Evolutionary conservation across 1,140 invertebrate species (phyloP).

Genomic region (Linepithema humile): DNA sequence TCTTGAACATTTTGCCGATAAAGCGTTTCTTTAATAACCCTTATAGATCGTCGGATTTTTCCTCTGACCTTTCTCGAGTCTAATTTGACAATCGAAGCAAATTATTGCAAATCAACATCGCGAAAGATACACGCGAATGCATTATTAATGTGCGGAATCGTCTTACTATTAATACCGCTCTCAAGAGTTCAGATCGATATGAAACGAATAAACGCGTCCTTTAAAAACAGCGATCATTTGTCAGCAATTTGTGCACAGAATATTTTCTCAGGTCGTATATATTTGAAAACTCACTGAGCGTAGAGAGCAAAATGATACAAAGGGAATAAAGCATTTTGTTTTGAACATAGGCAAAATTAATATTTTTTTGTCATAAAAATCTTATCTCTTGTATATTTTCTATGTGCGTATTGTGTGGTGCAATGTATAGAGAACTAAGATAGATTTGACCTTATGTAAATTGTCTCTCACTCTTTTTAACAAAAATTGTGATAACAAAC

Average conservation of each 20-base stretch:
- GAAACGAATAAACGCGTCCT: constrained; percentile 25
- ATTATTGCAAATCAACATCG: constrained; percentile 30
- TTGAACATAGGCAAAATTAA: too few relatives aligned
- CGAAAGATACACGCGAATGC: constrained; percentile 27
- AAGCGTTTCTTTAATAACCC: background rate
- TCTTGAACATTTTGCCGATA: background rate
- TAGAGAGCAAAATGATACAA: background rate
- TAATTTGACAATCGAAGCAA: constrained; percentile 26
- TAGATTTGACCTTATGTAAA: background rate
- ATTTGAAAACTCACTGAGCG: background rate
- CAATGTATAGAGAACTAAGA: background rate
- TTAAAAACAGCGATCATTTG: background rate
- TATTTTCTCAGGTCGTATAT: background rate
- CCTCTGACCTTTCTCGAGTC: constrained; percentile 24
- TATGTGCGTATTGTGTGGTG: background rate
- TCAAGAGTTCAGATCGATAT: constrained; percentile 36
- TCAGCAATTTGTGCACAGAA: background rate
- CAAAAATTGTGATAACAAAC: background rate
- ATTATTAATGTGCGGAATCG: constrained; percentile 41
- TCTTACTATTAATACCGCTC: constrained; percentile 28
- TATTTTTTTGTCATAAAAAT: background rate
- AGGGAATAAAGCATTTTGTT: too few relatives aligned
- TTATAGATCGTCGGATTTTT: constrained; percentile 30
- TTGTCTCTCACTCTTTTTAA: too few relatives aligned
- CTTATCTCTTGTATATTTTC: background rate